Evolutionary conservation across 2,797 vertebrate species (phyloP).

Genomic region (Poecilia velifera): DNA sequence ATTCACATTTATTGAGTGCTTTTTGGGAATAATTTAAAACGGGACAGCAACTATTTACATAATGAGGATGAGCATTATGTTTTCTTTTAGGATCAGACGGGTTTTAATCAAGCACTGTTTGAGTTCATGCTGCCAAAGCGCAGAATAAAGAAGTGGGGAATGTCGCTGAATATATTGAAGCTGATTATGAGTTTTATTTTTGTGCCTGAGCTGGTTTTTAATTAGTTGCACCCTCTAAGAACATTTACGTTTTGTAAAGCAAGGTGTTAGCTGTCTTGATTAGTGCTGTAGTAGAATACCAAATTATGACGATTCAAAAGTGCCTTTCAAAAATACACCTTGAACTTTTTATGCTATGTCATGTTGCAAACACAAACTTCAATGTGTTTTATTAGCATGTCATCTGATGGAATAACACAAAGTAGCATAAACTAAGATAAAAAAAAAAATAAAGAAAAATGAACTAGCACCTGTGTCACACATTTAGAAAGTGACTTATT

Average conservation of each 20-base stretch:
- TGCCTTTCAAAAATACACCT: background rate
- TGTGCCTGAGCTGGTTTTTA: background rate
- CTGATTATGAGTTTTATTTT: background rate
- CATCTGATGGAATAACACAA: background rate
- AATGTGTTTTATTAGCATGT: background rate
- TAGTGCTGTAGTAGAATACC: background rate
- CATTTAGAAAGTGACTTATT: background rate
- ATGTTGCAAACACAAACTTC: background rate
- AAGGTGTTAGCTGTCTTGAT: background rate
- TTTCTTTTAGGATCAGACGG: background rate
- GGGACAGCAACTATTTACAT: background rate
- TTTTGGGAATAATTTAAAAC: constrained; percentile 6
- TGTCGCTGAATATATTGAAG: background rate
- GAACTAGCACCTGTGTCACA: background rate
- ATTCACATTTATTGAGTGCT: background rate
- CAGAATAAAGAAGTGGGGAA: background rate
- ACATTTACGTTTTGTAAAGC: background rate
- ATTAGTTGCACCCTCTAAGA: background rate
- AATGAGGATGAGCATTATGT: constrained; percentile 1
- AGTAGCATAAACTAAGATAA: background rate
- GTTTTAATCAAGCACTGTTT: constrained; percentile 15
- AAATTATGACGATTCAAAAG: background rate
- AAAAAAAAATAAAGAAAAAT: background rate
- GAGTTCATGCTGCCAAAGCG: background rate
- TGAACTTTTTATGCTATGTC: background rate